Percentiles rank a stretch among this genome's conserved stretches.
phyloP scores from a whole-genome alignment of 2,888 invertebrate species.

The Sarcophaga caerulescens region DNA sequence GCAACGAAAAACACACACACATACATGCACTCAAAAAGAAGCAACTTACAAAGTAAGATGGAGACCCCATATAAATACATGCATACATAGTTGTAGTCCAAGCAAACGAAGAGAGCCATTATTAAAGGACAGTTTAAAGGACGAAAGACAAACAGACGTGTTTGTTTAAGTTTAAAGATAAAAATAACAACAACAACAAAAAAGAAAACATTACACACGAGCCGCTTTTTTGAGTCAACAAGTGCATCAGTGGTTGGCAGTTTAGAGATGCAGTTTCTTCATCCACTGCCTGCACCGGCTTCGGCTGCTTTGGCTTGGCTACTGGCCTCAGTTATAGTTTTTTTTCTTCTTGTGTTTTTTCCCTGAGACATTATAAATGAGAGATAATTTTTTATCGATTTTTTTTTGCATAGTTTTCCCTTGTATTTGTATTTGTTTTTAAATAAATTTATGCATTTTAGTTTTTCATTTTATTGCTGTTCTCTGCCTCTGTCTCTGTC shows the following conservation, averaged over 20 bases:
- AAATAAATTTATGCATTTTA: conserved; percentile 43
- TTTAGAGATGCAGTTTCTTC: conserved; percentile 2
- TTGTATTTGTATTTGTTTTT: conserved; percentile 4
- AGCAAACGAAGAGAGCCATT: conserved; percentile 46
- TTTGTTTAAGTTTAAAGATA: conserved; percentile 17
- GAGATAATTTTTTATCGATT: conserved; percentile 26
- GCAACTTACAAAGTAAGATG: not conserved
- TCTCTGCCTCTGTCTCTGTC: no score
- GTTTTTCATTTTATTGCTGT: not conserved
- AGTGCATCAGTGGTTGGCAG: conserved; percentile 49
- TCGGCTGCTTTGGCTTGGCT: not conserved
- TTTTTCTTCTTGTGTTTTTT: conserved; percentile 17
- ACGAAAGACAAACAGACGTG: conserved; percentile 47
- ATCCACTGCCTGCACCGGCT: not conserved
- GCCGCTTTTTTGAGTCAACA: conserved; percentile 55
- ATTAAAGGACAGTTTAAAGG: conserved; percentile 56
- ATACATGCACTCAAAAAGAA: conserved; percentile 47
- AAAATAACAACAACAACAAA: not conserved
- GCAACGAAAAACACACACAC: conserved; percentile 24
- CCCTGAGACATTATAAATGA: conserved; percentile 59
- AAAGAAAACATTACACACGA: conserved; percentile 45
- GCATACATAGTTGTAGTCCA: conserved; percentile 18
- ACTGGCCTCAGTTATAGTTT: not conserved
- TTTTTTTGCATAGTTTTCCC: not conserved
- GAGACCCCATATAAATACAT: not conserved